These are phyloP conservation scores for Ceratosolen solmsi DNA, from an alignment of 1,140 invertebrate genomes.

Conservation along the genomic window DNA sequence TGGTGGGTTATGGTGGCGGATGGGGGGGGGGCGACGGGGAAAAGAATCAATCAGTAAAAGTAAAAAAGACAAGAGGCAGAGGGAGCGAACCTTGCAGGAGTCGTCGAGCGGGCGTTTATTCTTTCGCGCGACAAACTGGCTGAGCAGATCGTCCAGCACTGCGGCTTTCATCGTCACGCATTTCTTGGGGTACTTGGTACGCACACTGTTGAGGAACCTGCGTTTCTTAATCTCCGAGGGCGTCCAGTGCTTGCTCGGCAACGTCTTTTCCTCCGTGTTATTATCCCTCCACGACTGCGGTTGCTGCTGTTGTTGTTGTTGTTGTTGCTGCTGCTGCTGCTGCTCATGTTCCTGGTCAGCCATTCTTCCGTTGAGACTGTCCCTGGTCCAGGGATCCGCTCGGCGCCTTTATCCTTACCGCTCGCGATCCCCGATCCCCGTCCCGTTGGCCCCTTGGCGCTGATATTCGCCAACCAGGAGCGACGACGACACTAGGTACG, in stretches of 20 bases:
- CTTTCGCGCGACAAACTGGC: conserved; percentile 1
- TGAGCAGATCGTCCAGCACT: conserved; percentile 36
- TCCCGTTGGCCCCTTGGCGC: background rate
- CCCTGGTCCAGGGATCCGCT: background rate
- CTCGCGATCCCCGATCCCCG: background rate
- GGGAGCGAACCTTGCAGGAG: conserved; percentile 1
- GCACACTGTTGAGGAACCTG: background rate
- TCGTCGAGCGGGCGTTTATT: background rate
- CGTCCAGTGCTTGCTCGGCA: background rate
- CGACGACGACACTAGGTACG: background rate
- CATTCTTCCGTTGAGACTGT: background rate
- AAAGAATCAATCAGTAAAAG: background rate
- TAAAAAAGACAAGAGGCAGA: background rate
- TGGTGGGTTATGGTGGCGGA: no score
- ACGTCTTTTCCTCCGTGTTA: background rate
- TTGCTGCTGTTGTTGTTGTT: conserved; percentile 1
- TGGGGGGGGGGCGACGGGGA: no score
- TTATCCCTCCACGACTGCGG: conserved; percentile 8
- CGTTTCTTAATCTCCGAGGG: background rate
- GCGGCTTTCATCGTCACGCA: conserved; percentile 21
- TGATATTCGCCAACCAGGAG: background rate
- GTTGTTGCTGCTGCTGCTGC: conserved; percentile 1
- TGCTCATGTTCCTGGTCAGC: background rate
- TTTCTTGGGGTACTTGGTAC: conserved; percentile 25
- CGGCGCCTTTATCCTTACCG: background rate